Evolutionary conservation across 2,888 invertebrate species (phyloP).

Genomic region (Dorcus hopei): DNA sequence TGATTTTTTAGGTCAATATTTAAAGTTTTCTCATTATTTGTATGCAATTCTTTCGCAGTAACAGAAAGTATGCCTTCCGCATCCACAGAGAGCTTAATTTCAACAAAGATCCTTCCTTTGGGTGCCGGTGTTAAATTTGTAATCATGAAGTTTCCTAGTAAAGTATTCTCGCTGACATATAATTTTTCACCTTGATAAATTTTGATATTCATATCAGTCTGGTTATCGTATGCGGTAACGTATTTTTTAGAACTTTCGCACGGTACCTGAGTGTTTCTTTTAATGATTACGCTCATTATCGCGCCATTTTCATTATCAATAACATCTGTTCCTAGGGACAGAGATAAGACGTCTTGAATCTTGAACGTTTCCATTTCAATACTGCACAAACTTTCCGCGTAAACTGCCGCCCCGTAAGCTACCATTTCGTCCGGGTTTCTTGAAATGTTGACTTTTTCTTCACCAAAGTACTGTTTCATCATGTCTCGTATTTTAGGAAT

Average conservation of each 20-base stretch:
- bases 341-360: neutral
- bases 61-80: slow-evolving; percentile 2
- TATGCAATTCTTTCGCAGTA: neutral
- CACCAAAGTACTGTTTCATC: too few species aligned
- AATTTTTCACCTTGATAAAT: slow-evolving; percentile 9
- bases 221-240: slow-evolving; percentile 21
- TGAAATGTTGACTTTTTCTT: too few species aligned
- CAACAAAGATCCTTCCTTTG: neutral
- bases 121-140: neutral
- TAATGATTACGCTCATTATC: slow-evolving; percentile 26
- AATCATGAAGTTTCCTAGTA: slow-evolving; percentile 3
- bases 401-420: slow-evolving; percentile 31
- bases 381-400: slow-evolving; percentile 23
- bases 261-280: slow-evolving; percentile 27
- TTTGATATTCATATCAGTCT: slow-evolving; percentile 6
- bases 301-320: slow-evolving; percentile 6
- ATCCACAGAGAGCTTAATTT: slow-evolving; percentile 5
- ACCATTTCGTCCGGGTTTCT: too few species aligned
- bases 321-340: slow-evolving; percentile 19
- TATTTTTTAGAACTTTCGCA: neutral
- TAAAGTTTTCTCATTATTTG: neutral
- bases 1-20: too few species aligned
- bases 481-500: too few species aligned
- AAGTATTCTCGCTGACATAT: neutral
- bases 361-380: slow-evolving; percentile 9